Evolutionary conservation across 1,140 invertebrate genomes (phyloP), one percentile per base, ranked within the genome.

Genomic region (Penaeus japonicus): DNA sequence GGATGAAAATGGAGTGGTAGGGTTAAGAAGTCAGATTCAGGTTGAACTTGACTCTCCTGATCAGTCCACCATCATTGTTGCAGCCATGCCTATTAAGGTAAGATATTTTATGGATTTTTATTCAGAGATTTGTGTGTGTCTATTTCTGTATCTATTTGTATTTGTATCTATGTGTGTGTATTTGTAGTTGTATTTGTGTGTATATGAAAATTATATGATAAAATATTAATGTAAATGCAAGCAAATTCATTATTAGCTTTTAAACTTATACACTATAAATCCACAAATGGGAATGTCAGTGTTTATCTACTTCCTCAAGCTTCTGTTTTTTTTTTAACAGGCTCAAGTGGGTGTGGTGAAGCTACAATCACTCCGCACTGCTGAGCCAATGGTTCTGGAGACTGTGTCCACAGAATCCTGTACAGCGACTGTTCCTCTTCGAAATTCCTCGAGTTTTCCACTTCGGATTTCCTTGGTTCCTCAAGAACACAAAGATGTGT

Each of bases 11-110:
- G 84, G 84, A 55, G 73, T 85, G 54, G 70, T 59, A 3, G 84
- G 55, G 57, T 70, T 85, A 22, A 39, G 24, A 30, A 85, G 84
- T 35, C 47, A 55, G 4, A 18, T 85, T 30, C 84, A 85, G 54
- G 84, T 85, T 53, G 84, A 85, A 20, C 65, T 85, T 17, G 84
- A 85, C 59, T 55, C 84, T n/a, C 84, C 84, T 18, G 53, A 85
- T 32, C 39, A 59, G 18, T 85, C 84, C 20, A 85, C 84, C 27
- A 85, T 85, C 4, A 85, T 85, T 22, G 78, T 85, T 77, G 27
- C 70, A 55, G 35, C 24, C 32, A 75, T 85, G 47, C 47, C 47
- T 12, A 70, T 85, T 17, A 85, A 85, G 84, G 84, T 78, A 57
- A 85, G 84, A 47, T 7, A 47, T 47, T 47, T 15, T 47, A n/a